Base-by-base conservation (phyloP, 2,113 vertebrate genomes). In the Boulengeromyrus knoepffleri region DNA sequence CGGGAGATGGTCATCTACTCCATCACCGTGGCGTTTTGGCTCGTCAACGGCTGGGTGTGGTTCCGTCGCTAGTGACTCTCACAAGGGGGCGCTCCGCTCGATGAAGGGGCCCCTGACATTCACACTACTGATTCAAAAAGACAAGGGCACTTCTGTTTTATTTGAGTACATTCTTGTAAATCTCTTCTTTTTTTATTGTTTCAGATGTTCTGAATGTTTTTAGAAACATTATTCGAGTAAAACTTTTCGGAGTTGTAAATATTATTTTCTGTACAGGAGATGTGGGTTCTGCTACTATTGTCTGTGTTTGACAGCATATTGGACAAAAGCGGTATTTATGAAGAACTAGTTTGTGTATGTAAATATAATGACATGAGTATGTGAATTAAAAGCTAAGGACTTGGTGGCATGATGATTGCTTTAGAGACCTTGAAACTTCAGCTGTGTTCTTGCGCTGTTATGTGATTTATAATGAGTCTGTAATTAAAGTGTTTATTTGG, bases 31-130 rank as follows among this genome's bases (percentile, higher is more conserved):
- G 98, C 97, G 7, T 99, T 99, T 95, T 99, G 99, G 98, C 96
- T 99, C 70, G 95, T 99, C 91, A 99, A 99, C 91, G 98, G 97
- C 93, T 99, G 98, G 99, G 97, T 99, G 89, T 99, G 98, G 98
- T 96, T 99, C 93, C 97, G 98, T 83, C 98, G 98, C 95, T 99
- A 97, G 45, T 42, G 74, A 36, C 74, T 19, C 31, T 42, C 15
- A 0, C 36, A 31, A 27, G 62, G 62, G n/a, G 62, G 62, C 10
- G 1, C 58, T 66, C 58, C 1, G 9, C n/a, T 12, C 3, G 3
- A 0, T 13, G n/a, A 12, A 31, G n/a, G 62, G 1, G 3, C 1
- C n/a, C 9, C 62, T 27, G 62, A 27, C 5, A 1, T 66, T 36
- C 36, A 6, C 74, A 42, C 74, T 42, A 36, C 31, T 39, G 74